phyloP scores from a whole-genome alignment of 2,888 invertebrate genomes.

The Poecilobothrus nobilitatus region DNA sequence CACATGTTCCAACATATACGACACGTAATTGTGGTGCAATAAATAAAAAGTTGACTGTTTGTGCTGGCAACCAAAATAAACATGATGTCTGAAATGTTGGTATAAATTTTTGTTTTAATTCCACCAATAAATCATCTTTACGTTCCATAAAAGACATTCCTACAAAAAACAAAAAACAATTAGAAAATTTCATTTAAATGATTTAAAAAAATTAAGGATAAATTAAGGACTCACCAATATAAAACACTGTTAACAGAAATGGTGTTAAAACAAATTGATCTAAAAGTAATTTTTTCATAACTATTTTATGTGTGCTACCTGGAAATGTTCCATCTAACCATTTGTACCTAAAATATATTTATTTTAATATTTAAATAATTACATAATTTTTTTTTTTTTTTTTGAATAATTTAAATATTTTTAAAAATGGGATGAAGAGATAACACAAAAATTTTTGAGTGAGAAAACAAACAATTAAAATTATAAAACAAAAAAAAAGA shows the following conservation, averaged over 20 bases:
- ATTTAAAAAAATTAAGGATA: conserved; percentile 7
- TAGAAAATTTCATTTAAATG: background rate
- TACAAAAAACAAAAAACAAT: conserved; percentile 38
- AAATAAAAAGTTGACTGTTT: conserved; percentile 66
- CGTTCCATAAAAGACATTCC: conserved; percentile 69
- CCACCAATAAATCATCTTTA: conserved; percentile 58
- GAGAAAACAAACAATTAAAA: no score
- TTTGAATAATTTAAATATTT: background rate
- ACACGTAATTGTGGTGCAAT: conserved; percentile 66
- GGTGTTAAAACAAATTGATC: conserved; percentile 76
- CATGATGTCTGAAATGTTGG: conserved; percentile 68
- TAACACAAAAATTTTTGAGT: background rate
- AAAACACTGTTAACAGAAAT: conserved; percentile 60
- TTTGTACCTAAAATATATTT: conserved; percentile 61
- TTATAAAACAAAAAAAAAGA: no score
- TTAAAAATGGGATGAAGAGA: background rate
- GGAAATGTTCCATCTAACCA: conserved; percentile 62
- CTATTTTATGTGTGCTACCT: conserved; percentile 54
- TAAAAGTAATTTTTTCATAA: conserved; percentile 59
- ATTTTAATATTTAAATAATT: no score
- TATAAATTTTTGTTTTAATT: conserved; percentile 61
- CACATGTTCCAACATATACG: conserved; percentile 66
- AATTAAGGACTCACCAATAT: conserved; percentile 48
- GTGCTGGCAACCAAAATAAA: conserved; percentile 75
- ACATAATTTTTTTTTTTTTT: background rate